Base-by-base conservation (phyloP, 2,888 invertebrate genomes). In the Ptilodon capucinus region DNA sequence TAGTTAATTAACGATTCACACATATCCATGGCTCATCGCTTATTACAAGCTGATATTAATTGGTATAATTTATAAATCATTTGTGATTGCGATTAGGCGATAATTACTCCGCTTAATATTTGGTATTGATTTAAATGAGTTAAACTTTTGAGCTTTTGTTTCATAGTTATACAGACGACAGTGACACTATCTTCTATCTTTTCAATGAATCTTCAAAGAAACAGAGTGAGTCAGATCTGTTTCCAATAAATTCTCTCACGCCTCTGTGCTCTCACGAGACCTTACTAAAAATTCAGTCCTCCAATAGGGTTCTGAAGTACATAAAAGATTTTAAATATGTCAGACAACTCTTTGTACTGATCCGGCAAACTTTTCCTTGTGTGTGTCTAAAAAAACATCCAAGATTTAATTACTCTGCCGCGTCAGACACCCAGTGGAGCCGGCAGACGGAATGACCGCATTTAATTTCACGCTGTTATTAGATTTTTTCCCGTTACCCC, bases 381-480 rank as follows among this genome's bases (percentile, higher is more conserved):
- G 28, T 11, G 9, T 28, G 30, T 13, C 4, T n/a, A 13, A 4
- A 13, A 30, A 30, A 30, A 13, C 30, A n/a, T 5, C 28, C 2
- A 32, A 32, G 32, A 32, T 35, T 38, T 86, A 86, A 86, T 85
- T 84, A 80, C 79, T 63, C 55, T 56, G 11, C 38, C 57, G 70
- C 67, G 75, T 68, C 70, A 60, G 67, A 60, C 60, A 63, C 64
- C 52, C 51, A 45, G 50, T 68, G 74, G 67, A 72, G 64, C 61
- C 48, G 48, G 46, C 71, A 64, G 68, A 59, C 64, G 55, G 60
- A 69, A 68, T 70, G 71, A 67, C 71, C 68, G 68, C 60, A 72
- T 81, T 81, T 83, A 77, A 85, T 83, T 83, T 78, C 72, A 74
- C 70, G 57, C 76, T 67, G 71, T 84, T 82, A 85, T 84, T 83